Evolutionary conservation across 1,140 invertebrate genomes (phyloP), one percentile per base, ranked within the genome.

Genomic region (Drosophila repletoides): DNA sequence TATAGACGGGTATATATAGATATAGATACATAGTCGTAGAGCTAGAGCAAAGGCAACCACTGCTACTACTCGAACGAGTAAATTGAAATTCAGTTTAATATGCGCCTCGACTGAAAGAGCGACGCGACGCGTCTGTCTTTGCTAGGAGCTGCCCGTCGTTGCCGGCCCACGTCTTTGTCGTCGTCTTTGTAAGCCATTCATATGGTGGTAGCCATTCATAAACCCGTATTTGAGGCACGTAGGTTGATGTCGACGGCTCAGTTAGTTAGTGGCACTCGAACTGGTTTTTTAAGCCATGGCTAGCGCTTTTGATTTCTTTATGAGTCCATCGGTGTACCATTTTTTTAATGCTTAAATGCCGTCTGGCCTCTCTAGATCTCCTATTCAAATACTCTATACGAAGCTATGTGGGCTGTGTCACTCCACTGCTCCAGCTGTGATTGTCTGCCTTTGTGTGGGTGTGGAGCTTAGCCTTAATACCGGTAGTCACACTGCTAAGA

Each of bases 161-260:
- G 36, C 12, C 43, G 28, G 46, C 66, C 66, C 64, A 77, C 79
- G 79, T 81, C 67, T 75, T 76, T 72, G 68, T 69, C 64, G 68
- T 69, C 64, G 75, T 52, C 56, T 67, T 65, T 83, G 77, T 83
- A 21, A 56, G 46, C 79, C 77, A 83, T 83, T 83, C 79, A 83
- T 83, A 74, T 81, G 77, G 77, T 69, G 58, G 59, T 38, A 52
- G 65, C 77, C 77, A 81, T 81, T 81, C 77, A 83, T 84, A 83
- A 83, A 81, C 77, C 79, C 79, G 69, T 84, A 76, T 81, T 83
- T 61, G 71, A 60, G 72, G 73, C 73, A 83, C 76, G 76, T 83
- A 81, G 76, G 76, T 75, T 67, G 76, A n/a, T 59, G 61, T 36
- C 67, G 66, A 65, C 59, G 70, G 72, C 55, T 80, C 53, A 66